Percentiles rank a stretch among this genome's conserved stretches.
phyloP scores from a whole-genome alignment of 2,888 invertebrate species.

The Prionchulus punctatus region DNA sequence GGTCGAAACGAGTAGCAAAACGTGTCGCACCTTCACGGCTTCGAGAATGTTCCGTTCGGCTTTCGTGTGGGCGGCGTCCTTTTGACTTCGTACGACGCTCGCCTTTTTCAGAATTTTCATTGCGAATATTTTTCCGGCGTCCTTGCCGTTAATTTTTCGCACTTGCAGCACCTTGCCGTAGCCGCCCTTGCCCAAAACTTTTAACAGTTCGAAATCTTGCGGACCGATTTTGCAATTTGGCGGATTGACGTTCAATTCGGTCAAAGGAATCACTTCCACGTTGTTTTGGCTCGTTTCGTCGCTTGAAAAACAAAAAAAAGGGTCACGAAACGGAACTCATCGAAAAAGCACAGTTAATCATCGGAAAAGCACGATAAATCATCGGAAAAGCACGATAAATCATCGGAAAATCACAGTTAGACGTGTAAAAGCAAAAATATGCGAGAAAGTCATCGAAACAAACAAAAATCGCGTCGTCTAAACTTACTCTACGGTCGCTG shows the following conservation, averaged over 20 bases:
- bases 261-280: slow-evolving; percentile 53
- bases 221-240: slow-evolving; percentile 57
- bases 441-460: too few species aligned
- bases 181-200: slow-evolving; percentile 92
- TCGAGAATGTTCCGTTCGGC: slow-evolving; percentile 98
- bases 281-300: too few species aligned
- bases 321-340: too few species aligned
- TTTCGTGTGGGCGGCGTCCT: slow-evolving; percentile 98
- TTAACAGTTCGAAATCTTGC: slow-evolving; percentile 85
- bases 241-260: slow-evolving; percentile 61
- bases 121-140: slow-evolving; percentile 83
- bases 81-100: slow-evolving; percentile 93
- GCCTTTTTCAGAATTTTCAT: slow-evolving; percentile 95
- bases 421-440: too few species aligned
- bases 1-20: too few species aligned
- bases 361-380: too few species aligned
- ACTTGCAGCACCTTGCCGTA: slow-evolving; percentile 85
- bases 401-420: too few species aligned
- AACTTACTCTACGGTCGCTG: too few species aligned
- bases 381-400: too few species aligned
- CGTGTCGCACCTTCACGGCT: slow-evolving; percentile 80
- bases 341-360: too few species aligned
- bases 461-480: too few species aligned
- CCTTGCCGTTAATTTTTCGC: slow-evolving; percentile 74
- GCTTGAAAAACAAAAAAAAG: too few species aligned